These are phyloP conservation scores for Stegodyphus dumicola DNA, from an alignment of 1,140 invertebrate genomes.

Conservation along the genomic window DNA sequence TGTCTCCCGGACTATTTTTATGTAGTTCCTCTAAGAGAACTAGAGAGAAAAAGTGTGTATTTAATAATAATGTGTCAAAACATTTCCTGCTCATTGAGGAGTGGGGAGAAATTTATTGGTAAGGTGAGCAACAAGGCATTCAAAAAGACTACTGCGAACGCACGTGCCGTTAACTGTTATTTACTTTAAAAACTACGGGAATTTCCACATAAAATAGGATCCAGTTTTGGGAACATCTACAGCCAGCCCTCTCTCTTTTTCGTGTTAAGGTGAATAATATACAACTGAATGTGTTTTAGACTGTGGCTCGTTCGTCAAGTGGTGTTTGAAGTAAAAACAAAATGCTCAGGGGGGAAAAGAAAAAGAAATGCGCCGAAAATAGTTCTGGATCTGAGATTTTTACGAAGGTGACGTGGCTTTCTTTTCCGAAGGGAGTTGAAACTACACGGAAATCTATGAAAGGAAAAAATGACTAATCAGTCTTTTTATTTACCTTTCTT, in stretches of 20 bases:
- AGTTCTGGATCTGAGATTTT: constrained; percentile 32
- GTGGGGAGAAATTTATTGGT: constrained; percentile 33
- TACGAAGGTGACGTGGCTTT: constrained; percentile 21
- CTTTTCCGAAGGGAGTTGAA: not conserved
- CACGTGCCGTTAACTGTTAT: constrained; percentile 10
- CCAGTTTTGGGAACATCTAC: not conserved
- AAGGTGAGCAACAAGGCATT: constrained; percentile 42
- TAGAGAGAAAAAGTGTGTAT: not conserved
- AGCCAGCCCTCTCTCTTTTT: not conserved
- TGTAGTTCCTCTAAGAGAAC: not conserved
- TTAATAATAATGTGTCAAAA: constrained; percentile 49
- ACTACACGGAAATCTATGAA: no score
- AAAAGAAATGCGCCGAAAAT: constrained; percentile 21
- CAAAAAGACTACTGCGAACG: constrained; percentile 6
- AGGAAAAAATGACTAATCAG: no score
- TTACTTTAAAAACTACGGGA: constrained; percentile 26
- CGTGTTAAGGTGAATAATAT: constrained; percentile 40
- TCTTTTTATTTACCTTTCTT: no score
- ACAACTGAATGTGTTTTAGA: constrained; percentile 38
- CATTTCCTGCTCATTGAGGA: constrained; percentile 34
- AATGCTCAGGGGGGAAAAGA: not conserved
- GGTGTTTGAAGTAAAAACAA: constrained; percentile 50
- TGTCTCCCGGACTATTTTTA: constrained; percentile 24
- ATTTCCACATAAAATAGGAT: constrained; percentile 33
- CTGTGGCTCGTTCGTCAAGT: constrained; percentile 17